A percentile compares a stretch with the other conserved stretches of the same genome.
Evolutionary conservation across 1,140 invertebrate species (phyloP).

Genomic region (Ips nitidus): DNA sequence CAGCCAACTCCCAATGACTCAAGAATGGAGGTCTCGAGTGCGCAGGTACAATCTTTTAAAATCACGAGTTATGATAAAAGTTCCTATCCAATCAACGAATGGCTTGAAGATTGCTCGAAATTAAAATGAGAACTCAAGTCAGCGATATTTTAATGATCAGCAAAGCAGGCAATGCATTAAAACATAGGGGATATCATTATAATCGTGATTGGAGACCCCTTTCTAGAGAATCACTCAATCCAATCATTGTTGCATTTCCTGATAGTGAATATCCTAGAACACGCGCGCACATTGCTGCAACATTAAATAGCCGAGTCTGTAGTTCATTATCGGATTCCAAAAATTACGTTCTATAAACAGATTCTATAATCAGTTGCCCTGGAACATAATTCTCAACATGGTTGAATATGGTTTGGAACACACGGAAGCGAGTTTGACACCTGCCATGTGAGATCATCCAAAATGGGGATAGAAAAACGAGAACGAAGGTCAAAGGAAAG

Average conservation of each 20-base stretch:
- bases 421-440: conserved; percentile 7
- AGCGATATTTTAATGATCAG: conserved; percentile 33
- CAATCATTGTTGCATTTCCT: conserved; percentile 35
- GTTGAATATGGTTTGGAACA: conserved; percentile 24
- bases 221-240: too few species aligned
- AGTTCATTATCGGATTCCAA: conserved; percentile 20
- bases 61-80: conserved; percentile 8
- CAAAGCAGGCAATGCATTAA: conserved; percentile 34
- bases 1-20: too few species aligned
- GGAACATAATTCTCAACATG: conserved; percentile 11
- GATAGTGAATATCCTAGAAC: conserved; percentile 33
- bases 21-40: too few species aligned
- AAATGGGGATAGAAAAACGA: background rate
- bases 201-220: conserved; percentile 36
- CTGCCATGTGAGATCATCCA: background rate
- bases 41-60: background rate
- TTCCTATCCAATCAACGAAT: conserved; percentile 22
- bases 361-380: conserved; percentile 23
- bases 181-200: conserved; percentile 27
- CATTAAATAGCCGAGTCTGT: conserved; percentile 22
- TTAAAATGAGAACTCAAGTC: conserved; percentile 21
- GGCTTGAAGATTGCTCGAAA: too few species aligned
- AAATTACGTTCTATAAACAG: conserved; percentile 25
- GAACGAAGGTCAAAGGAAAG: conserved; percentile 1
- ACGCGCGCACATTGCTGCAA: conserved; percentile 20